Evolutionary conservation across 2,797 vertebrate species (phyloP).

Genomic region (Erithacus rubecula): DNA sequence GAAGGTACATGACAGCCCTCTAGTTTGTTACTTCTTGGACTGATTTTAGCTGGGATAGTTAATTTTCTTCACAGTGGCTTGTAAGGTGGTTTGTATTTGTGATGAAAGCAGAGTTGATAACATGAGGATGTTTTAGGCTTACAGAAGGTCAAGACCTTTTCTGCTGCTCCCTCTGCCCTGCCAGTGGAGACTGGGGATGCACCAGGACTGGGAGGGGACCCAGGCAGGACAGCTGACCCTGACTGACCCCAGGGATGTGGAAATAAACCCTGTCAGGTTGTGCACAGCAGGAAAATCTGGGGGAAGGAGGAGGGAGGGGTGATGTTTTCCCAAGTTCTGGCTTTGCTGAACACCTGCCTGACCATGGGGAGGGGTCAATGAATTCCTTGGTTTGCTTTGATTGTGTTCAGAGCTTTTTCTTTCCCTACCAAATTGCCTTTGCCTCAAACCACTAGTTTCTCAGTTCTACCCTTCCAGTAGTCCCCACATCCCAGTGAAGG

Average conservation of each 20-base stretch:
- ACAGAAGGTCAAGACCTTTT: background rate
- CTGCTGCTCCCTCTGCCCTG: background rate
- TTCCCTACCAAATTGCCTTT: background rate
- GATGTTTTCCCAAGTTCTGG: background rate
- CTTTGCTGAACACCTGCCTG: background rate
- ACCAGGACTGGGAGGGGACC: background rate
- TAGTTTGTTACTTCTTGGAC: background rate
- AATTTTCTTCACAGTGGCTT: background rate
- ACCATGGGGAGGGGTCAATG: background rate
- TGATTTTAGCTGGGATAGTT: background rate
- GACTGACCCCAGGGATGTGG: background rate
- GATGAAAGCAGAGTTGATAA: background rate
- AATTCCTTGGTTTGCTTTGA: background rate
- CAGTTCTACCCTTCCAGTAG: background rate
- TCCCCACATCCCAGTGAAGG: background rate
- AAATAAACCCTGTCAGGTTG: accelerated
- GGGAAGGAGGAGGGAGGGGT: background rate
- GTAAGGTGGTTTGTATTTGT: background rate
- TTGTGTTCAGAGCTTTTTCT: background rate
- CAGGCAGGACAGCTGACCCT: background rate
- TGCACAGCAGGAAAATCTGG: background rate
- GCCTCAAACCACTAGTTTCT: background rate
- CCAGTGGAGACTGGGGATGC: background rate
- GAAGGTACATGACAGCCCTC: background rate
- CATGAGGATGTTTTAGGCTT: background rate